Evolutionary conservation across 2,797 vertebrate species (phyloP), one percentile per base, ranked within the genome.

Genomic region (Spheniscus humboldti): DNA sequence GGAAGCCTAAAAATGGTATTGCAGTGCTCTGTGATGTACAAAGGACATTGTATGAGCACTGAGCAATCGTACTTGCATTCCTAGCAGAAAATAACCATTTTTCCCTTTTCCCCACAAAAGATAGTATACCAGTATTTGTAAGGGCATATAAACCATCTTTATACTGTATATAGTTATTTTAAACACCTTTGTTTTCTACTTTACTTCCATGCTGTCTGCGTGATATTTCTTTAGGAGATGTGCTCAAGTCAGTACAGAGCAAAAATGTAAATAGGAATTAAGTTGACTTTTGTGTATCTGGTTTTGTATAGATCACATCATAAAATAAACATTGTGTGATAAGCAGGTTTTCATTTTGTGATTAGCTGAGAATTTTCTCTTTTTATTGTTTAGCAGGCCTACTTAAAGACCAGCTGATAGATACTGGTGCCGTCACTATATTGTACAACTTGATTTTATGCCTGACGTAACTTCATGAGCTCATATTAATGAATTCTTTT

Each of bases 1-100:
- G 93, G 95, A 95, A 96, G 92, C 86, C 94, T 96, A 96, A 97
- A 97, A 97, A 97, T 95, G 97, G 95, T 87, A 92, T 92, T 95
- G 96, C 96, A 92, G 96, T 33, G 74, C 82, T 93, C 59, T 69
- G 57, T 47, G 95, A 92, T 91, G 81, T 91, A 91, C 94, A 93
- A 86, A 97, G 96, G 96, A 96, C 83, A 74, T 91, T 93, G 91
- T 91, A 66, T 1, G 6, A 92, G 85, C 67, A 20, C 69, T 67
- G 91, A 96, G 79, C 63, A 56, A 37, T 47, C 30, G 2, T 23
- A 63, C 67, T 73, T 86, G 48, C 47, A 25, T 92, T 94, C 60
- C 67, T 59, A 25, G 66, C 76, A 79, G 73, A 85, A 91, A 91
- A 84, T 31, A 84, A 45, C 18, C 31, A 5, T n/a, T 91, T 86